Conservation (phyloP, 2,888 invertebrate genomes). For the Dryococelus australis region DNA sequence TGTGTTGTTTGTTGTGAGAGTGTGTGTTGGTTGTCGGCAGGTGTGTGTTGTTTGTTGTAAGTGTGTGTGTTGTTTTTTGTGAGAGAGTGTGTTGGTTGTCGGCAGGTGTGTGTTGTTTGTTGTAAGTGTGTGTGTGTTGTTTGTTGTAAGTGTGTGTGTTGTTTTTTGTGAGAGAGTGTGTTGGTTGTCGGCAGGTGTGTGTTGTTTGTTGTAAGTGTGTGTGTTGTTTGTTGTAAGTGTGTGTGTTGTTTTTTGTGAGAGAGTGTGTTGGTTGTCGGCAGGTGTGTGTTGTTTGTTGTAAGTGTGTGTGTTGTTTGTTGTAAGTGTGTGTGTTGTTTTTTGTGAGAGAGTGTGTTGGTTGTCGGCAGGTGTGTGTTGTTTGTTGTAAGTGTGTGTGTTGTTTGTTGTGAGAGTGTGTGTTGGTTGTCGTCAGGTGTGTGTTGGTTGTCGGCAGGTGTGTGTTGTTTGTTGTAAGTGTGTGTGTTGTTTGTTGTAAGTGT, state of each 20-base stretch:
- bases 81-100: not conserved
- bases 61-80: not conserved
- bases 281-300: not conserved
- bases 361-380: too few species aligned
- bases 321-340: too few species aligned
- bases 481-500: too few species aligned
- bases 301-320: not conserved
- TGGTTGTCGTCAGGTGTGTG: constrained; percentile 46
- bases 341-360: too few species aligned
- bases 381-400: too few species aligned
- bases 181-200: not conserved
- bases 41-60: not conserved
- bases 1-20: not conserved
- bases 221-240: too few species aligned
- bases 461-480: too few species aligned
- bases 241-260: not conserved
- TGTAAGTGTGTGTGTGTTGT: too few species aligned
- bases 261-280: not conserved
- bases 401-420: too few species aligned
- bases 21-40: not conserved
- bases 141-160: too few species aligned
- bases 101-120: constrained; percentile 49
- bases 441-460: too few species aligned
- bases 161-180: too few species aligned
- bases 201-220: not conserved